A percentile compares a stretch with the other conserved stretches of the same genome.
These are phyloP conservation scores for Tipula helvola DNA, from an alignment of 2,888 invertebrate species.

Conservation along the genomic window DNA sequence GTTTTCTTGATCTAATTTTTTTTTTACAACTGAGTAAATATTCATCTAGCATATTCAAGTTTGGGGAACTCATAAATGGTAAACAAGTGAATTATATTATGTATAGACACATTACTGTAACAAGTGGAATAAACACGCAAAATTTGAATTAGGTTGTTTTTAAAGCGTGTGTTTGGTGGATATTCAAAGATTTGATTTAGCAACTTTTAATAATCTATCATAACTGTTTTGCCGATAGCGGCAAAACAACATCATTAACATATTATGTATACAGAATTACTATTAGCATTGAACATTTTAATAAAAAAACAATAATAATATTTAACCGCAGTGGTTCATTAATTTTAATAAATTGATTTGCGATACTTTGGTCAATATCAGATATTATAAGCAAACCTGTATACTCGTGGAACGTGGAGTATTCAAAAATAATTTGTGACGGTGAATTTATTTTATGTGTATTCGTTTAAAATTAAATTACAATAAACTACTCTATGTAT, in stretches of 20 bases:
- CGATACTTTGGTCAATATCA: not conserved
- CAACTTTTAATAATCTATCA: no score
- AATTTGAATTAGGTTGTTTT: no score
- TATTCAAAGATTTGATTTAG: no score
- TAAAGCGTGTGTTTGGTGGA: no score
- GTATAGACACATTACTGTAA: no score
- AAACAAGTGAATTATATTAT: not conserved
- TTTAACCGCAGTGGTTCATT: no score
- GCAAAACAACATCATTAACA: no score
- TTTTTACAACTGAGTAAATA: not conserved
- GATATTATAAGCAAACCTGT: not conserved
- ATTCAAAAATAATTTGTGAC: not conserved
- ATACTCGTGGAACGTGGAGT: not conserved
- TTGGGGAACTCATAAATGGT: not conserved
- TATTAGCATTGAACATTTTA: no score
- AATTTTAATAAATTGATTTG: not conserved
- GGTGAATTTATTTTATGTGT: not conserved
- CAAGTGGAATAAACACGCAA: no score
- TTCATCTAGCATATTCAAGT: not conserved
- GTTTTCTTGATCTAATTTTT: not conserved
- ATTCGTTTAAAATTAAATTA: not conserved
- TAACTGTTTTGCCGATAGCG: no score
- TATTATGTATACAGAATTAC: no score
- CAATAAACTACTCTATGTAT: not conserved
- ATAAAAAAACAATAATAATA: no score